Evolutionary conservation across 2,888 invertebrate genomes (phyloP), one percentile per base, ranked within the genome.

Genomic region (Euphydryas editha): DNA sequence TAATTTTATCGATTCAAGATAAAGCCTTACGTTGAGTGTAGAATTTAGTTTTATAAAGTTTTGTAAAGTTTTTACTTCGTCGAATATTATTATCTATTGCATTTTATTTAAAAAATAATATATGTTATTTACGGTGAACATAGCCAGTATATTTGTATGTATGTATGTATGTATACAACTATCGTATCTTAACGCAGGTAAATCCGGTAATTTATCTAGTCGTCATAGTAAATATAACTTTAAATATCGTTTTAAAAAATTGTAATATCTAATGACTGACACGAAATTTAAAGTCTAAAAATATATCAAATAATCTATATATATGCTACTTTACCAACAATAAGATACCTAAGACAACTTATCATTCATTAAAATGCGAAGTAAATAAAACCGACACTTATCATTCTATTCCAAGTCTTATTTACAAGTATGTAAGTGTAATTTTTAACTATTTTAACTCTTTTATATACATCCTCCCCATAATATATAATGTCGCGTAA

Each of bases 1-100:
- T 74, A 74, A 74, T 56, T 57, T 71, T 65, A 72, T 73, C 73
- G 58, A 62, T 57, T 57, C 55, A 18, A 55, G 59, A 67, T 67
- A 59, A 44, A 42, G 10, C 8, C n/a, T 6, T 7, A n/a, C 20
- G 13, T 58, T n/a, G 37, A n/a, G 37, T 18, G 42, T 15, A n/a
- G 13, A 17, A 21, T 36, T 11, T 17, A 11, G 17, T 21, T 17
- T 1, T 2, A 30, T 54, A 54, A 20, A 17, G 17, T 21, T 17
- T 1, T 2, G n/a, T 54, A 54, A 20, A 17, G 15, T 20, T 18
- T 49, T 49, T 49, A 21, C 17, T 46, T 46, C 11, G 10, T 17
- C 17, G 3, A 18, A 18, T 46, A 10, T 18, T 18, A 10, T 18
- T 17, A 17, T 10, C 46, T 18, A 17, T 30, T 30, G 5, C 4